Evolutionary conservation across 2,113 vertebrate species (phyloP).

Genomic region (Gobio gobio): DNA sequence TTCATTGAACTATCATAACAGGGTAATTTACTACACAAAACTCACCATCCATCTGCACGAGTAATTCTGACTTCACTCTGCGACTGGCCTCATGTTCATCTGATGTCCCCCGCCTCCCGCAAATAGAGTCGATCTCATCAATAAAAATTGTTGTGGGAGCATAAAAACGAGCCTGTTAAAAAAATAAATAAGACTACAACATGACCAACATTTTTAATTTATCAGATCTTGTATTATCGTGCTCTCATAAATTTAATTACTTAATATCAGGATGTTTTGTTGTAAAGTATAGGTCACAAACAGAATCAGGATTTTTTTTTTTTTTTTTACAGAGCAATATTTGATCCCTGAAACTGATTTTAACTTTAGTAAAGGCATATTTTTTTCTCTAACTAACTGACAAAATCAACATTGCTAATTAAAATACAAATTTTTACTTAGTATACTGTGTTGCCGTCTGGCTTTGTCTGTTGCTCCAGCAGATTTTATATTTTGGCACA

Average conservation of each 20-base stretch:
- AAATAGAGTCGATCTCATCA: slow-evolving; percentile 98
- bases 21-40: neutral
- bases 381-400: neutral
- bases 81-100: slow-evolving; percentile 97
- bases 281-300: too few relatives aligned
- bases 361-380: neutral
- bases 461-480: too few relatives aligned
- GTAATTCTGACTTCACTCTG: slow-evolving; percentile 93
- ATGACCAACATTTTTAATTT: neutral
- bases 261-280: too few relatives aligned
- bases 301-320: too few relatives aligned
- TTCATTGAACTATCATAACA: neutral
- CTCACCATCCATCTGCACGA: slow-evolving; percentile 98
- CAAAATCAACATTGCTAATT: too few relatives aligned
- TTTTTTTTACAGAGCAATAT: too few relatives aligned
- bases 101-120: slow-evolving; percentile 92
- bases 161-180: slow-evolving; percentile 91
- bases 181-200: neutral
- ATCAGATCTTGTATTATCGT: neutral
- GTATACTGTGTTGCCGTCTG: too few relatives aligned
- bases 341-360: neutral
- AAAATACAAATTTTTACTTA: too few relatives aligned
- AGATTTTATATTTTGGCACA: too few relatives aligned
- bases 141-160: slow-evolving; percentile 98
- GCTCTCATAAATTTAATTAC: neutral